Base-by-base conservation (phyloP, 2,888 invertebrate genomes). In the Lepeophtheirus nordmannii region DNA sequence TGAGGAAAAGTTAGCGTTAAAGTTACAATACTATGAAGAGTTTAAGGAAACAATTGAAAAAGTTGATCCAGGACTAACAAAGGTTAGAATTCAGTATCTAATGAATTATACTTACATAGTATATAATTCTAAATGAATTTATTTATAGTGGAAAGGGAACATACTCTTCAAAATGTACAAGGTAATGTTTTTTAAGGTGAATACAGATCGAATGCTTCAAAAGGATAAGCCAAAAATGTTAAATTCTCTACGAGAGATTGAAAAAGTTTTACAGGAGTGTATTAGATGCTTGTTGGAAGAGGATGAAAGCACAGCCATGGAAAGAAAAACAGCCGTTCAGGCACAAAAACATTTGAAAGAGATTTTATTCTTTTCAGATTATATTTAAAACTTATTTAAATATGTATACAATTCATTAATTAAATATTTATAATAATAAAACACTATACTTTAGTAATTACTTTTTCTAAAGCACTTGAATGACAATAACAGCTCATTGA, bases 101-200 rank as follows among this genome's bases (percentile, higher is more conserved):
- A 17, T 39, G 37, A 11, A 60, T 10, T 60, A 10, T 12, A 60
- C 11, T 17, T 14, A 22, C 1, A 30, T 1, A 60, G 9, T 7
- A 10, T 12, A 60, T 20, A 20, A 17, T 53, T 53, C 2, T 5
- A 5, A 8, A 23, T 22, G 7, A 2, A 23, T 58, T 58, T 58
- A n/a, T 62, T 62, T 40, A 12, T n/a, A 62, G 62, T 62, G 62
- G 62, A 38, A 30, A 17, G 62, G 62, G 17, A n/a, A 39, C 11
- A 10, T 62, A 20, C 41, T 62, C 20, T 62, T 39, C 41, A 46
- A 62, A n/a, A 9, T 39, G 10, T 46, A 62, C 17, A 17, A 40
- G n/a, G 39, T 46, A 9, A 14, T 62, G 40, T 14, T 62, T 20
- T 40, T 38, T 23, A 40, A 62, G 17, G 38, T 14, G 10, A 62